phyloP scores from a whole-genome alignment of 1,140 invertebrate genomes.

The Solenopsis fugax region DNA sequence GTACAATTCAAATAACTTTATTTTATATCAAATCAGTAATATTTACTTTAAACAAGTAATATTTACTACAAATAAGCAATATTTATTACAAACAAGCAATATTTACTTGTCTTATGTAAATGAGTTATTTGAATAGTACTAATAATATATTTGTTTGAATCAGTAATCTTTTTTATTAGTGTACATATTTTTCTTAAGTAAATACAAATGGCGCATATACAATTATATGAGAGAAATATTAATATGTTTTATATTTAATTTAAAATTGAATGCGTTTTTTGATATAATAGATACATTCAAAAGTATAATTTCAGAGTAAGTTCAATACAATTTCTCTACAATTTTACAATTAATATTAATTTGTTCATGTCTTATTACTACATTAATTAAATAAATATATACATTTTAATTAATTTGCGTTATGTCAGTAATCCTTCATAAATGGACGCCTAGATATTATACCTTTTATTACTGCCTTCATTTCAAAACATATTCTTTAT shows the following conservation, averaged over 20 bases:
- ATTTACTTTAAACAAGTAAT: too few species aligned
- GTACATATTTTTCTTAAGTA: neutral
- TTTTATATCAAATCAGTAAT: too few species aligned
- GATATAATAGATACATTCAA: neutral
- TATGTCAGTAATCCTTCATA: neutral
- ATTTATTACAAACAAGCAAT: too few species aligned
- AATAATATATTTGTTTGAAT: too few species aligned
- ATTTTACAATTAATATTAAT: constrained; percentile 15
- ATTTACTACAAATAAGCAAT: too few species aligned
- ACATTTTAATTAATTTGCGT: neutral
- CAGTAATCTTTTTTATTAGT: too few species aligned
- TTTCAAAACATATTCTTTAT: constrained; percentile 2
- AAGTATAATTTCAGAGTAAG: neutral
- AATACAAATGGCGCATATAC: neutral
- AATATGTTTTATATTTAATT: neutral
- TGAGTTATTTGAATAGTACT: too few species aligned
- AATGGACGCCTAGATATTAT: neutral
- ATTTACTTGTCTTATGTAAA: too few species aligned
- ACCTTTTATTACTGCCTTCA: neutral
- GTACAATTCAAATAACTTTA: too few species aligned
- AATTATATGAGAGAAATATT: neutral
- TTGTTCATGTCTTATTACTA: neutral
- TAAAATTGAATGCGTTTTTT: neutral
- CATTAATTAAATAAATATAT: constrained; percentile 7
- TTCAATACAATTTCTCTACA: neutral